These are phyloP conservation scores for Brenthis daphne DNA, from an alignment of 2,888 invertebrate species.

Conservation along the genomic window DNA sequence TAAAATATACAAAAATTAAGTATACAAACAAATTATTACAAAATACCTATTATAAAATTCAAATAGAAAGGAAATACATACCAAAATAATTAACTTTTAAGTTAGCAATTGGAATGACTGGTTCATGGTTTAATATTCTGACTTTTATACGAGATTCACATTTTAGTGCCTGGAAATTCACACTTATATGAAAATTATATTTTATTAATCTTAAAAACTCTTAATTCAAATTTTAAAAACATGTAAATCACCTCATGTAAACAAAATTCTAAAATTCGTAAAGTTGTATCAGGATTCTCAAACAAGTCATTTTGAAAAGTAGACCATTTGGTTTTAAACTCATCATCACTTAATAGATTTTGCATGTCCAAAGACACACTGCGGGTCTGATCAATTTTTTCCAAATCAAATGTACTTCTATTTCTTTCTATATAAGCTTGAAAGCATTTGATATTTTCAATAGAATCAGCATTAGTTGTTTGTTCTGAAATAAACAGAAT, in stretches of 20 bases:
- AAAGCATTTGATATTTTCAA: conserved; percentile 37
- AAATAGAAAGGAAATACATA: conserved; percentile 56
- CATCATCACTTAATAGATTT: conserved; percentile 77
- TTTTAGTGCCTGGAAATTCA: conserved; percentile 59
- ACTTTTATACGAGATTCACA: conserved; percentile 71
- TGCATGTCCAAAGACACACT: conserved; percentile 83
- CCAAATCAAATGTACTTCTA: conserved; percentile 73
- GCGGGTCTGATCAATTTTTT: conserved; percentile 82
- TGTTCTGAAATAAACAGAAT: conserved; percentile 47
- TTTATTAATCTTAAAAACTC: background rate
- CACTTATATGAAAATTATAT: background rate
- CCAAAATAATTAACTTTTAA: conserved; percentile 89
- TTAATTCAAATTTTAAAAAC: background rate
- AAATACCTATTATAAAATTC: background rate
- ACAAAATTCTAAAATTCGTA: conserved; percentile 88
- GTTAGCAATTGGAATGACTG: conserved; percentile 85
- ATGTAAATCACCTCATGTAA: conserved; percentile 86
- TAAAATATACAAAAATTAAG: conserved; percentile 48
- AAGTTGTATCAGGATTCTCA: conserved; percentile 84
- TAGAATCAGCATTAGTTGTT: conserved; percentile 43
- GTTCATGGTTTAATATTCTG: conserved; percentile 81
- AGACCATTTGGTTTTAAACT: conserved; percentile 83
- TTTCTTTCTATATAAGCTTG: conserved; percentile 64
- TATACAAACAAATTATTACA: conserved; percentile 1
- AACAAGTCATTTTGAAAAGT: conserved; percentile 85